phyloP scores from a whole-genome alignment of 2,113 vertebrate species.

The Calyptommatus sinebrachiatus region DNA sequence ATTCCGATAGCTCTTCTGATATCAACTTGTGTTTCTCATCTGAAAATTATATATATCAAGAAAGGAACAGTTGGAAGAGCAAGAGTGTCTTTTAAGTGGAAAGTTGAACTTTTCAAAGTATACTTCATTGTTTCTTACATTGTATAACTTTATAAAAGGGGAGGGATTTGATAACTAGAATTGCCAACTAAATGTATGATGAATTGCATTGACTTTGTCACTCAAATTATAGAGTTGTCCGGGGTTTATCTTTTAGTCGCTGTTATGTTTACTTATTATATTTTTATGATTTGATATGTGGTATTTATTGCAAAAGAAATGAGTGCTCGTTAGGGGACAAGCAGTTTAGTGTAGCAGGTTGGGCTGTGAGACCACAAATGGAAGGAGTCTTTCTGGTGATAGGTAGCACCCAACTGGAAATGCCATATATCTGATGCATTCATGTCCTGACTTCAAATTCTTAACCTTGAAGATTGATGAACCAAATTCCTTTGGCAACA shows the following conservation, averaged over 20 bases:
- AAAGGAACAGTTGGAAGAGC: too few relatives aligned
- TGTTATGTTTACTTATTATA: not conserved
- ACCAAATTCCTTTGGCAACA: constrained; percentile 88
- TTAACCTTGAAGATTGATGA: constrained; percentile 81
- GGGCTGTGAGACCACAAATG: not conserved
- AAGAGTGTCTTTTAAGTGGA: too few relatives aligned
- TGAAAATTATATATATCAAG: not conserved
- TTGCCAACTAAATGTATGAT: not conserved
- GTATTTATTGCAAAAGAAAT: too few relatives aligned
- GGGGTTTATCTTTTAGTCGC: not conserved
- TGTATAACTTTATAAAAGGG: too few relatives aligned
- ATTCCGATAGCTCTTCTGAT: not conserved
- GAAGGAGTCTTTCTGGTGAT: not conserved
- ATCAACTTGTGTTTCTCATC: not conserved
- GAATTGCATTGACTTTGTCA: not conserved
- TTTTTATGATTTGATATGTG: not conserved
- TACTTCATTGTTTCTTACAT: too few relatives aligned
- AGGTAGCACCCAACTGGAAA: not conserved
- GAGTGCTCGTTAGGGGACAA: not conserved
- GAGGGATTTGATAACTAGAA: not conserved
- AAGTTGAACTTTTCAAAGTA: too few relatives aligned
- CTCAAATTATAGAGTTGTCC: too few relatives aligned
- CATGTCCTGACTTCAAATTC: not conserved
- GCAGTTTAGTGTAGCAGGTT: not conserved
- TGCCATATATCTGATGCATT: not conserved